Evolutionary conservation across 2,113 vertebrate species (phyloP).

Genomic region (Xenotilapia caudafasciata): DNA sequence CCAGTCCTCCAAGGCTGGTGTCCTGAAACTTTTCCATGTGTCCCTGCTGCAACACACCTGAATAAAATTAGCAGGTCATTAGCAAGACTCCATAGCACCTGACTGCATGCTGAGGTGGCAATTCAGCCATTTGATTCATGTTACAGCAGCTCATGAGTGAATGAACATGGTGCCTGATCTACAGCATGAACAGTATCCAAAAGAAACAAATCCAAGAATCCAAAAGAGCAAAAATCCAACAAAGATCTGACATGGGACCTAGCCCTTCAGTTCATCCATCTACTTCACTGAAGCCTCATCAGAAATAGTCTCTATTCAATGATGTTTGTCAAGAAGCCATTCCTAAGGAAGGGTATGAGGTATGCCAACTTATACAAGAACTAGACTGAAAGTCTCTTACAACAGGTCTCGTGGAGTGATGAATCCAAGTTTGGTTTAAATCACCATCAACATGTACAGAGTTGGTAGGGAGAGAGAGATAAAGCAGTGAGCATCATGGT

Average conservation of each 20-base stretch:
- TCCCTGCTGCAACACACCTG: background rate
- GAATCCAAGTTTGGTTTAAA: background rate
- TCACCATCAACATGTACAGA: background rate
- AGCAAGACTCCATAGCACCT: background rate
- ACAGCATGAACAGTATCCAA: background rate
- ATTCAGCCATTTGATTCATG: background rate
- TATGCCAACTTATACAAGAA: background rate
- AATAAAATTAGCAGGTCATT: background rate
- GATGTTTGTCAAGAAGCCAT: background rate
- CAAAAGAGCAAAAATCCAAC: background rate
- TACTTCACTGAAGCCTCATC: background rate
- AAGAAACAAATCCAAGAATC: background rate
- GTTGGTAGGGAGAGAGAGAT: background rate
- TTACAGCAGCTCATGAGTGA: background rate
- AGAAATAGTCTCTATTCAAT: background rate
- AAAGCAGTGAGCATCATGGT: background rate
- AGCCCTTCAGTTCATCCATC: background rate
- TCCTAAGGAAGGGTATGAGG: background rate
- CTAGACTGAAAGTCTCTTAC: background rate
- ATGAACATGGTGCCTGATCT: background rate
- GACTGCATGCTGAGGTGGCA: background rate
- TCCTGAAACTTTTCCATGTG: background rate
- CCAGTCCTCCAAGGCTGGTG: background rate
- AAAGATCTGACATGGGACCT: background rate
- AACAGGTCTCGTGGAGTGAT: background rate